A percentile compares a stretch with the other conserved stretches of the same genome.
Conservation (phyloP, 2,113 vertebrate species). For the Struthio camelus region DNA sequence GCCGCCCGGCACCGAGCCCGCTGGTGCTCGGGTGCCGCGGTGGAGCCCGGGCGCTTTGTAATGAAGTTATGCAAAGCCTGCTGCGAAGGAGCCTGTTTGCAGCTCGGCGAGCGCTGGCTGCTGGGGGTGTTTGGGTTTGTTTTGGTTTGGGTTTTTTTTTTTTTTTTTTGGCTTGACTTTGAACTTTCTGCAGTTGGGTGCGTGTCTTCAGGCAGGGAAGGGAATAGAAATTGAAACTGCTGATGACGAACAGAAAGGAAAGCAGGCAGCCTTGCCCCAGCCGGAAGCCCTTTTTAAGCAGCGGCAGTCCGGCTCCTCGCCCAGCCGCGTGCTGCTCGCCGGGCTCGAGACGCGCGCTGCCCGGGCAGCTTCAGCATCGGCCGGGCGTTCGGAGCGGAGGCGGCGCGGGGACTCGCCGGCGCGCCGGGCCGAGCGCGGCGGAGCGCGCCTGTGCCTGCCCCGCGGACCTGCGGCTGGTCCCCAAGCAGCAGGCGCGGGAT, state of each 20-base stretch:
- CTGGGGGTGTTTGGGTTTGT: not conserved
- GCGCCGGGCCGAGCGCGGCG: no score
- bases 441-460: no score
- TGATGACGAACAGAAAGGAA: not conserved
- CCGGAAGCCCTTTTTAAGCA: not conserved
- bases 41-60: no score
- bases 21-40: not conserved
- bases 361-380: rapidly evolving
- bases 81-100: rapidly evolving
- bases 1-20: no score
- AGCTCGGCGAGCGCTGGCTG: rapidly evolving
- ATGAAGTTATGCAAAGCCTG: not conserved
- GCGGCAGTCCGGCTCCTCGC: not conserved
- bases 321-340: no score
- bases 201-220: not conserved
- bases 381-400: no score
- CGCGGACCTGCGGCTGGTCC: no score
- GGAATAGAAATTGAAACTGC: constrained; percentile 34
- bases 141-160: no score
- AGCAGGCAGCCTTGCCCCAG: not conserved
- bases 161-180: not conserved
- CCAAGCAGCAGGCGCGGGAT: no score
- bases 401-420: no score
- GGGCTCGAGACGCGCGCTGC: not conserved
- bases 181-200: not conserved